Base-by-base conservation (phyloP, 2,797 vertebrate genomes). In the Hypotaenidia philippensis region DNA sequence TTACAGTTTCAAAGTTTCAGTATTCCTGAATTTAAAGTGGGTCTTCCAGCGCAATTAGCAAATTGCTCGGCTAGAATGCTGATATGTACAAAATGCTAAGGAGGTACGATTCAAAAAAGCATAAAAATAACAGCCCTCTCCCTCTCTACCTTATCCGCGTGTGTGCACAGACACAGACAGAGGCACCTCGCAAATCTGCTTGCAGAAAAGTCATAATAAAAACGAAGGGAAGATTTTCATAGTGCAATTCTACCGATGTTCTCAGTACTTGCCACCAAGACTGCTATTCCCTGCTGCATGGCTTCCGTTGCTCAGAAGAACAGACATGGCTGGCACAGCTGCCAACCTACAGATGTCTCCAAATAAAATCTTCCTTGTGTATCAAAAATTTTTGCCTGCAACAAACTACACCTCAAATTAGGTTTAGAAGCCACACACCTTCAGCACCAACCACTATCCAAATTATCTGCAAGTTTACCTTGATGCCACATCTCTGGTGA, bases 331-430 rank as follows among this genome's bases (percentile, higher is more conserved):
- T 95, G 94, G 94, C 96, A 94, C 96, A 97, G 93, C 95, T 97
- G 96, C 95, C 96, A 96, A 81, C 93, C 69, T 97, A 96, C 96
- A 96, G 96, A 96, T 97, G 96, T 95, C 95, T 96, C 95, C 2
- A 19, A 96, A 96, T 96, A 96, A 97, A 97, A 96, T 84, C 94
- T 92, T 95, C 93, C 94, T 96, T 71, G 78, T 96, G 26, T 93
- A 89, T 83, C 91, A 83, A 91, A 94, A 91, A 60, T 90, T 94
- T 93, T 91, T 83, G 65, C 72, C 77, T 59, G 72, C 81, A 85
- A 91, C 70, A 87, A 87, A 94, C 80, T 92, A 70, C 50, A 89
- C 55, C 50, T 91, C 86, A 87, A 89, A 94, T 92, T 94, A 75
- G 79, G 66, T 92, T 93, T 83, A 92, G 59, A 91, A 96, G 66